These are phyloP conservation scores for Magallana nippona DNA, from an alignment of 2,888 invertebrate species.

Conservation along the genomic window DNA sequence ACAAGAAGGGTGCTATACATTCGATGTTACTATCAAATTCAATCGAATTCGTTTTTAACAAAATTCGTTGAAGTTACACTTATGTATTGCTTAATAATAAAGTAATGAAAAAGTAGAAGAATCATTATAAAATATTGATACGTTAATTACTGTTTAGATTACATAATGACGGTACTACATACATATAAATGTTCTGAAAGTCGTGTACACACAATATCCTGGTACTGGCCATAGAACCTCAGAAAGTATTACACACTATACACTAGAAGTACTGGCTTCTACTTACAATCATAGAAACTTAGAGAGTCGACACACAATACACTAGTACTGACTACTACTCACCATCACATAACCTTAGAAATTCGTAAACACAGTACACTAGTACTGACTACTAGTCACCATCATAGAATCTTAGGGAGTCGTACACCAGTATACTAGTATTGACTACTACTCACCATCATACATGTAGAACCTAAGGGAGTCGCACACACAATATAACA, in stretches of 20 bases:
- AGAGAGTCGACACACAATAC: slow-evolving; percentile 8
- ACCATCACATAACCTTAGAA: slow-evolving; percentile 6
- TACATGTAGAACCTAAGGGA: background rate
- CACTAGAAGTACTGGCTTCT: no score
- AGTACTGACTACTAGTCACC: no score
- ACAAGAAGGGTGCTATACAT: no score
- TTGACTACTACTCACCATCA: no score
- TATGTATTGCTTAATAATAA: no score
- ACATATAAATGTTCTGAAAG: background rate
- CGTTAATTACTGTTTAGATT: no score
- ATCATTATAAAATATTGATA: no score
- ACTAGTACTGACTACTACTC: background rate
- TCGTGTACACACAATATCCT: background rate
- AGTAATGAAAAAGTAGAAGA: no score
- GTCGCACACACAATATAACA: no score
- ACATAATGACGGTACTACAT: background rate
- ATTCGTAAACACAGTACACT: background rate
- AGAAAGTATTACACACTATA: slow-evolving; percentile 6
- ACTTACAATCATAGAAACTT: slow-evolving; percentile 12
- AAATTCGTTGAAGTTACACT: no score
- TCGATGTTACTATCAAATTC: no score
- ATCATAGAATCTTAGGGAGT: background rate
- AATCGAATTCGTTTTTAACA: no score
- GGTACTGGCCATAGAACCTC: background rate
- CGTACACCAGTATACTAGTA: background rate